These are phyloP conservation scores for Gouania willdenowi DNA, from an alignment of 2,797 vertebrate genomes.

Conservation along the genomic window DNA sequence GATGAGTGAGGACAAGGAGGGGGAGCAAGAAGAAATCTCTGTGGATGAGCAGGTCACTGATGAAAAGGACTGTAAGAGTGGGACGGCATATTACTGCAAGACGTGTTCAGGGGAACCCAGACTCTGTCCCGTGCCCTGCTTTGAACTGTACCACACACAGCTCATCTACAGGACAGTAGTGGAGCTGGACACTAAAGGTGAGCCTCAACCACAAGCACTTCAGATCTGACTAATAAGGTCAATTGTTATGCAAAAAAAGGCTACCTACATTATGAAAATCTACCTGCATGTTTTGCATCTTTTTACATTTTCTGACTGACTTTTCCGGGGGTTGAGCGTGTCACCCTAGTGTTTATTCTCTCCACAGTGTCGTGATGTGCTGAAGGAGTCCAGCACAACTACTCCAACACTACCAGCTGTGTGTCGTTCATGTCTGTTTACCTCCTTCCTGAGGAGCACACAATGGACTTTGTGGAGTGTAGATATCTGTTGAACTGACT, in stretches of 20 bases:
- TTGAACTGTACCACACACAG: constrained; percentile 68
- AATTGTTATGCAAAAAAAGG: no score
- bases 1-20: background rate
- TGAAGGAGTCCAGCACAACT: no score
- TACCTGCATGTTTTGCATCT: background rate
- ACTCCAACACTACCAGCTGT: no score
- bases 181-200: constrained; percentile 46
- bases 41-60: background rate
- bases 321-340: constrained; percentile 46
- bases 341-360: constrained; percentile 60
- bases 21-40: background rate
- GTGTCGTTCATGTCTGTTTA: no score
- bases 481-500: no score
- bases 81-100: constrained; percentile 61
- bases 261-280: no score
- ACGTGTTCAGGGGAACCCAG: constrained; percentile 60
- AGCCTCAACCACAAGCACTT: constrained; percentile 8
- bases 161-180: constrained; percentile 49
- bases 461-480: no score
- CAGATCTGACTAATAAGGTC: no score
- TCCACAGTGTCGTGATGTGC: constrained; percentile 55
- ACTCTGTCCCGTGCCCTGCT: constrained; percentile 69
- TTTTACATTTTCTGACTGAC: constrained; percentile 18
- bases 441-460: no score
- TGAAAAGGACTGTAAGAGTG: constrained; percentile 9